Percentiles rank a stretch among this genome's conserved stretches.
phyloP scores from a whole-genome alignment of 2,797 vertebrate species.

The Oophaga sylvatica region DNA sequence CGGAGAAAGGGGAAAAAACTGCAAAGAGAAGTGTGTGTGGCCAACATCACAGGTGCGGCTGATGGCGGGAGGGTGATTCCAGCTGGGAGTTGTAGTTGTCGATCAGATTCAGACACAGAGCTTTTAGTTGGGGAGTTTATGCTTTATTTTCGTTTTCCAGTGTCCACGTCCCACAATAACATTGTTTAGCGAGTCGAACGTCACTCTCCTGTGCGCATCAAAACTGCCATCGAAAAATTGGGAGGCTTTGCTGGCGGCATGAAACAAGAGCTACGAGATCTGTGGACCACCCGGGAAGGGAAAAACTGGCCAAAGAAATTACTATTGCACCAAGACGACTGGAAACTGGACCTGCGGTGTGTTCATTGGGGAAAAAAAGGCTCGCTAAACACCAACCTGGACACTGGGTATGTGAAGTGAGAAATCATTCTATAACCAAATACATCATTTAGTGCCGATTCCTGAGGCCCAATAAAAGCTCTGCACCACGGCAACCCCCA shows the following conservation, averaged over 20 bases:
- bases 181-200: not conserved
- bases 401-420: slow-evolving; percentile 7
- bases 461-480: no score
- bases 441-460: no score
- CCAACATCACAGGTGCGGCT: slow-evolving; percentile 12
- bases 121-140: not conserved
- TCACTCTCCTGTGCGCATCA: slow-evolving; percentile 1
- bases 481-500: no score
- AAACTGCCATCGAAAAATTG: not conserved
- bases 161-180: not conserved
- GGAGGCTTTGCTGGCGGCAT: slow-evolving; percentile 4
- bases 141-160: slow-evolving; percentile 6
- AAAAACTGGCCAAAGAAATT: not conserved
- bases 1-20: not conserved
- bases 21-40: not conserved
- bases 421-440: not conserved
- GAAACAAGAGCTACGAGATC: not conserved
- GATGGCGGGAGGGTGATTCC: not conserved
- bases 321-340: not conserved
- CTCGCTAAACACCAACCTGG: not conserved
- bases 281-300: not conserved
- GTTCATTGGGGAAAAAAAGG: not conserved
- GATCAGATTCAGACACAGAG: not conserved
- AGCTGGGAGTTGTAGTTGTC: not conserved
- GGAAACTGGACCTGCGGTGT: slow-evolving; percentile 38